phyloP scores from a whole-genome alignment of 2,113 vertebrate species.

The Myrmecobius fasciatus region DNA sequence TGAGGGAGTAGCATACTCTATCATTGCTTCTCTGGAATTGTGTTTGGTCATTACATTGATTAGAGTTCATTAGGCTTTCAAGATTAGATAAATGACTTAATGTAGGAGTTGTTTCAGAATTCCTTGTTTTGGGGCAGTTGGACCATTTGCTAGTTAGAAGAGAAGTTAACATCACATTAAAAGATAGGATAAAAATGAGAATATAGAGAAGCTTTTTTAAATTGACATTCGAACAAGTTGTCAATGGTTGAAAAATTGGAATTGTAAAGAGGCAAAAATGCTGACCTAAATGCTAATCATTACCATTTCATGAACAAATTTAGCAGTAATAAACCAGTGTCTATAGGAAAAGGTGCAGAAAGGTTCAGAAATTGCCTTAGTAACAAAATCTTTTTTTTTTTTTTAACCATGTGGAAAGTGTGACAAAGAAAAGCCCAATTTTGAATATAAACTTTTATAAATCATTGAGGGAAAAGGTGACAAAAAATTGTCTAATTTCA shows the following conservation, averaged over 20 bases:
- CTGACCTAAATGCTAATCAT: background rate
- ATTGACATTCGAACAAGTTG: background rate
- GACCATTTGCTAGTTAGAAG: background rate
- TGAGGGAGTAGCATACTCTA: background rate
- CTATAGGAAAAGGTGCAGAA: background rate
- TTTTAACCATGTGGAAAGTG: background rate
- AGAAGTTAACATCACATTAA: background rate
- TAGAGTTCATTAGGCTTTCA: background rate
- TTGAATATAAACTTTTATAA: background rate
- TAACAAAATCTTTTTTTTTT: background rate
- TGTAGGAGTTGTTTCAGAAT: background rate
- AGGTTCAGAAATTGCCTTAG: background rate
- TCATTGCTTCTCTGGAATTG: background rate
- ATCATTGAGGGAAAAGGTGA: background rate
- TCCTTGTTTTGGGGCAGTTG: background rate
- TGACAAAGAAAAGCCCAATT: background rate
- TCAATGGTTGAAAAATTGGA: background rate
- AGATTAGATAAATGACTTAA: background rate
- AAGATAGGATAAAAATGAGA: background rate
- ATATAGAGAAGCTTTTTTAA: too few relatives aligned
- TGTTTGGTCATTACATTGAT: background rate
- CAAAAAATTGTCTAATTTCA: background rate
- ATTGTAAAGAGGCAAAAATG: background rate
- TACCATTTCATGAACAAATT: background rate
- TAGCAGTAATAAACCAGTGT: background rate